Conservation (phyloP, 2,113 vertebrate species). For the Barnardius zonarius region DNA sequence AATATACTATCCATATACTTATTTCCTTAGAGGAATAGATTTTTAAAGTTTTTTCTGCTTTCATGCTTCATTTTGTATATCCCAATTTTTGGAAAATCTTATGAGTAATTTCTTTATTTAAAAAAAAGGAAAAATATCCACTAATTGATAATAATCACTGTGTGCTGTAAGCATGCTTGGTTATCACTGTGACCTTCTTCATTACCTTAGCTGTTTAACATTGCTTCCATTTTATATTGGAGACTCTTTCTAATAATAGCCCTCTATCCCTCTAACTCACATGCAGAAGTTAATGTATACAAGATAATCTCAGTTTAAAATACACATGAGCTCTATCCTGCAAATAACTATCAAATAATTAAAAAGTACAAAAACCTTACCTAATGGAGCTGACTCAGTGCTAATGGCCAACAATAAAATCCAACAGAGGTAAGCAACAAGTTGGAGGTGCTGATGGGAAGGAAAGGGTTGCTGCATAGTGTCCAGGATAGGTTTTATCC, state of each 20-base stretch:
- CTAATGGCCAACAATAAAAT: conserved; percentile 10
- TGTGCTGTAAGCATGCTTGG: background rate
- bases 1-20: background rate
- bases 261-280: background rate
- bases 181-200: conserved; percentile 10
- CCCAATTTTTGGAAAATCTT: background rate
- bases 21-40: background rate
- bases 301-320: background rate
- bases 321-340: background rate
- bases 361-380: conserved; percentile 53
- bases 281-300: background rate
- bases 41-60: background rate
- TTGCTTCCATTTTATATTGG: background rate
- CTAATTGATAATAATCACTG: background rate
- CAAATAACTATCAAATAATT: background rate
- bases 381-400: background rate
- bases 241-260: background rate
- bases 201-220: background rate
- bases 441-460: conserved; percentile 31
- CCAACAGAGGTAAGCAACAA: conserved; percentile 29
- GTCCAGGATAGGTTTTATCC: background rate
- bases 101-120: background rate
- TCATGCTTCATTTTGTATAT: background rate
- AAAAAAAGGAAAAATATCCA: background rate
- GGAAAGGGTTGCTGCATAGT: conserved; percentile 21